Evolutionary conservation across 1,140 invertebrate species (phyloP).

Genomic region (Ceratina japonica): DNA sequence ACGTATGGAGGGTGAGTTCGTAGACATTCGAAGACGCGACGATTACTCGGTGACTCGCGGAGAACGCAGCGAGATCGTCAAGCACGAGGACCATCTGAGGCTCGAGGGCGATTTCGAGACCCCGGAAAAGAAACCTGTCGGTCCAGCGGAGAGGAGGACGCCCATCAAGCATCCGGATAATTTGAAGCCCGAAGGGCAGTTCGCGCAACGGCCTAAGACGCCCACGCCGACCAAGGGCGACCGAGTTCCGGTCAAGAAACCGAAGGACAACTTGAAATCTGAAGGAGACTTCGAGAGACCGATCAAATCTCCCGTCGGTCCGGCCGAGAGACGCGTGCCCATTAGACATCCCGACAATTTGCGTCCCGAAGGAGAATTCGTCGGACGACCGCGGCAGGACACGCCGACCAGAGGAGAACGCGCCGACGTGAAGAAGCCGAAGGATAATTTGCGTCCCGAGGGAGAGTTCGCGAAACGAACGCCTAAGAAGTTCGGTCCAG

Average conservation of each 20-base stretch:
- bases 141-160: constrained; percentile 64
- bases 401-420: no score
- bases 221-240: constrained; percentile 62
- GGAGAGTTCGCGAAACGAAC: no score
- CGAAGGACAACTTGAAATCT: constrained; percentile 78
- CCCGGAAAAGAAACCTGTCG: constrained; percentile 66
- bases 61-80: constrained; percentile 83
- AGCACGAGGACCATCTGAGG: constrained; percentile 80
- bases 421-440: no score
- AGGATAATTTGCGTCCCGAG: no score
- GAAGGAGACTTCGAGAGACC: no score
- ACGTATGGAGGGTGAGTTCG: constrained; percentile 82
- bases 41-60: constrained; percentile 81
- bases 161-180: constrained; percentile 79
- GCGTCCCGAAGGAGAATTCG: no score
- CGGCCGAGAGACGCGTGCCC: no score
- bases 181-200: constrained; percentile 82
- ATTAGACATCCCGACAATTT: no score
- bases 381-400: no score
- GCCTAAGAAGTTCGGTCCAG: no score
- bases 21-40: constrained; percentile 77
- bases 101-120: constrained; percentile 77
- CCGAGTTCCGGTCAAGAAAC: constrained; percentile 58
- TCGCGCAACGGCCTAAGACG: constrained; percentile 76
- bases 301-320: no score